phyloP scores from a whole-genome alignment of 2,797 vertebrate genomes.

The Ptychobarbus kaznakovi region DNA sequence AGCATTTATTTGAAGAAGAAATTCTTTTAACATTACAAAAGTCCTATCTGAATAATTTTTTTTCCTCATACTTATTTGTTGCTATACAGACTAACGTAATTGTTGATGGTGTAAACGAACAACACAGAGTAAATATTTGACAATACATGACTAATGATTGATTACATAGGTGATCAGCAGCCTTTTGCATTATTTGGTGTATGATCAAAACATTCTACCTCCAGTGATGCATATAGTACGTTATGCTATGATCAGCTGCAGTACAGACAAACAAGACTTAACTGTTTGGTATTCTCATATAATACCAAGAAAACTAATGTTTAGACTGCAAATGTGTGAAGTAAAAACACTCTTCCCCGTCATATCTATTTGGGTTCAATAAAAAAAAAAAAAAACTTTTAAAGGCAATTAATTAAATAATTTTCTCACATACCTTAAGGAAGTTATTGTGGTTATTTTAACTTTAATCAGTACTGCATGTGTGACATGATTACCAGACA shows the following conservation, averaged over 20 bases:
- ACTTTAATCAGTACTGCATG: not conserved
- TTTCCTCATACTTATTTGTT: not conserved
- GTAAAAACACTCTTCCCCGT: not conserved
- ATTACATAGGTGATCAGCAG: not conserved
- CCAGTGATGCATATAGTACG: not conserved
- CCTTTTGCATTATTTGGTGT: not conserved
- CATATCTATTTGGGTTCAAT: not conserved
- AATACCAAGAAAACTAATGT: constrained; percentile 1
- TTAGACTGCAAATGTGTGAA: not conserved
- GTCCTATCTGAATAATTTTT: not conserved
- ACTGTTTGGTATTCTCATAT: not conserved
- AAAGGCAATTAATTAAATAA: not conserved
- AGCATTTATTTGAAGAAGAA: not conserved
- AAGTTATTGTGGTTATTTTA: not conserved
- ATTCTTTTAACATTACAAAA: not conserved
- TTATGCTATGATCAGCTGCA: not conserved
- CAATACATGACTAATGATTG: not conserved
- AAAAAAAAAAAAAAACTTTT: not conserved
- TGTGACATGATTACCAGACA: not conserved
- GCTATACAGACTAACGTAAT: not conserved
- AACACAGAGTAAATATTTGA: constrained; percentile 9
- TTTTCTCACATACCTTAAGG: not conserved
- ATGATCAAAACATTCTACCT: not conserved
- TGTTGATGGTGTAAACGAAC: not conserved
- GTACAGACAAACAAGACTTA: not conserved